Evolutionary conservation across 2,888 invertebrate species (phyloP).

Genomic region (Asteroscopus sphinx): DNA sequence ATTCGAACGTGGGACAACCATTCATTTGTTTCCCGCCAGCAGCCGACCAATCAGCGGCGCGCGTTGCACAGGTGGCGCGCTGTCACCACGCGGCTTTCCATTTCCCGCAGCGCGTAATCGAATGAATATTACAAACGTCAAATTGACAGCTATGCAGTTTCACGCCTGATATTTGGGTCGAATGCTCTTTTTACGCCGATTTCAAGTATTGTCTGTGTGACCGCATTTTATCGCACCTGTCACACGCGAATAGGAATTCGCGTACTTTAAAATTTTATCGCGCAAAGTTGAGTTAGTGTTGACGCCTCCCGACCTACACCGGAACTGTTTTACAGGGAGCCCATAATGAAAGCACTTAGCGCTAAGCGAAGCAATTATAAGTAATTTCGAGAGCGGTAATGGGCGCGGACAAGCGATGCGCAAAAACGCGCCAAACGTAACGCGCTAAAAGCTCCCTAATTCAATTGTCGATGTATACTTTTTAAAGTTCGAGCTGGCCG

Average conservation of each 20-base stretch:
- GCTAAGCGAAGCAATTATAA: slow-evolving; percentile 90
- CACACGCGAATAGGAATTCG: slow-evolving; percentile 45
- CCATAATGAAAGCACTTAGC: slow-evolving; percentile 89
- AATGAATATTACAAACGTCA: slow-evolving; percentile 89
- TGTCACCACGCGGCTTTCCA: slow-evolving; percentile 82
- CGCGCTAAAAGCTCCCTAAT: slow-evolving; percentile 89
- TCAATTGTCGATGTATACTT: slow-evolving; percentile 86
- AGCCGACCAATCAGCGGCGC: slow-evolving; percentile 67
- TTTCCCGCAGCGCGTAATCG: slow-evolving; percentile 85
- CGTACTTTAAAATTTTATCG: slow-evolving; percentile 68
- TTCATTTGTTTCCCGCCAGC: slow-evolving; percentile 75
- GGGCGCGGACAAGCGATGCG: slow-evolving; percentile 87
- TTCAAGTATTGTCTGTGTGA: slow-evolving; percentile 73
- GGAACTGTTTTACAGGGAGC: slow-evolving; percentile 78
- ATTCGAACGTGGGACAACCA: slow-evolving; percentile 67
- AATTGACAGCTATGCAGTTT: slow-evolving; percentile 81
- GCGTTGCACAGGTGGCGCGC: slow-evolving; percentile 77
- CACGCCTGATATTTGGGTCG: slow-evolving; percentile 79
- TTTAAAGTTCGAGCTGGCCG: slow-evolving; percentile 75
- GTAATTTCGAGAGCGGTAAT: slow-evolving; percentile 87
- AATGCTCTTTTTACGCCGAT: slow-evolving; percentile 80
- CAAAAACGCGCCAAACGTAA: slow-evolving; percentile 88
- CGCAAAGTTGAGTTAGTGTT: slow-evolving; percentile 70
- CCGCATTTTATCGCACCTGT: slow-evolving; percentile 47
- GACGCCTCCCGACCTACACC: slow-evolving; percentile 73